Conservation (phyloP, 92 coral and sea anemone species). For the Montipora capitata region DNA sequence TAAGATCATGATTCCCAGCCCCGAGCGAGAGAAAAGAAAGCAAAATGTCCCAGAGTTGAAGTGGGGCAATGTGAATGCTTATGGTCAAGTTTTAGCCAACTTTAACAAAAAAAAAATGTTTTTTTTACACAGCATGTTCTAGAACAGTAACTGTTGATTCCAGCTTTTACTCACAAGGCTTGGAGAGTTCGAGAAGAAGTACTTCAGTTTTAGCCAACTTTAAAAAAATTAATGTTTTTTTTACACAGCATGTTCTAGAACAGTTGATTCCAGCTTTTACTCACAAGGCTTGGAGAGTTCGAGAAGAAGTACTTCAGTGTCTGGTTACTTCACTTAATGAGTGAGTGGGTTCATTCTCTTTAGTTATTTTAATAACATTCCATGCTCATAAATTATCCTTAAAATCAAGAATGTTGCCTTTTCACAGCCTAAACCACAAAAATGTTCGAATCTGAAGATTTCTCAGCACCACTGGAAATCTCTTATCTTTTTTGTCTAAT, state of each 20-base stretch:
- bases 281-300: conserved; percentile 98
- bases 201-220: conserved; percentile 19
- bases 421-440: too few species aligned
- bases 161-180: conserved; percentile 94
- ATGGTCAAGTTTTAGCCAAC: neutral
- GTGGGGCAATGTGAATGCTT: too few species aligned
- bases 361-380: too few species aligned
- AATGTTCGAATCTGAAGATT: too few species aligned
- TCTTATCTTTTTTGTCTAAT: too few species aligned
- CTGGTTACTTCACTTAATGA: conserved; percentile 84
- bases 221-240: conserved; percentile 6
- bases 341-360: conserved; percentile 66
- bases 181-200: conserved; percentile 99
- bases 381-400: too few species aligned
- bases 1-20: too few species aligned
- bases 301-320: conserved; percentile 94
- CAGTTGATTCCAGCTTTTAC: conserved; percentile 91
- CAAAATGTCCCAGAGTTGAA: too few species aligned
- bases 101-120: neutral
- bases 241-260: conserved; percentile 91
- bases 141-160: conserved; percentile 73
- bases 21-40: too few species aligned
- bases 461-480: too few species aligned
- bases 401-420: too few species aligned
- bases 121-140: conserved; percentile 85